Evolutionary conservation across 2,113 vertebrate genomes (phyloP), one percentile per base, ranked within the genome.

Genomic region (Regulus satrapa): DNA sequence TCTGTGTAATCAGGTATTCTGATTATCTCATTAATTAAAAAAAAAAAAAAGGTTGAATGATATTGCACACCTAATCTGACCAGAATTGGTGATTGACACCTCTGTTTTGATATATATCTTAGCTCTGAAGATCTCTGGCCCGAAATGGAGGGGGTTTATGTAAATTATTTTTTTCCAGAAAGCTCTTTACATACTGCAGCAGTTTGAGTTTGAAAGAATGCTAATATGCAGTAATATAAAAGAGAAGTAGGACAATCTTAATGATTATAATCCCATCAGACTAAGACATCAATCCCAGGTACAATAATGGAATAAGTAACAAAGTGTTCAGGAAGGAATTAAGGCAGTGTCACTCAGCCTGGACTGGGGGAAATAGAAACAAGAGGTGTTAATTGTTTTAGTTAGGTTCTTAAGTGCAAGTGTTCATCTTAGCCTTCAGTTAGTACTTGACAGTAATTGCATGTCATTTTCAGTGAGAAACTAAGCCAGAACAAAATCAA

Each of bases 251-350:
- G 72, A 90, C 88, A 94, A 6, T 63, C 26, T 73, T 96, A 95
- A 96, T 88, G 55, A 74, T 95, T 85, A 73, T 92, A 95, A 96
- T 94, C 94, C 94, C 90, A 88, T 94, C 90, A 88, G 94, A 88
- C 59, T 90, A 88, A 92, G 63, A 62, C 88, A 86, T 93, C 94
- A 92, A 67, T 96, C 83, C 90, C 75, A 93, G 82, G 63, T 90
- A 63, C 85, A 92, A 88, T 95, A 88, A 95, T 92, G 91, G 83
- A 95, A 92, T 92, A 95, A 94, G 75, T 88, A 95, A 77, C 78
- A 59, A 79, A 90, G 88, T 1, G 1, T 90, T 94, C 62, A 85
- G 94, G 68, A 71, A 71, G 77, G 88, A 90, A 88, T 90, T 93
- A 93, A 79, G 63, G 59, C 62, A 63, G 3, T 90, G 85, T 92